These are phyloP conservation scores for Steromphala cineraria DNA, from an alignment of 2,888 invertebrate genomes.

Conservation along the genomic window DNA sequence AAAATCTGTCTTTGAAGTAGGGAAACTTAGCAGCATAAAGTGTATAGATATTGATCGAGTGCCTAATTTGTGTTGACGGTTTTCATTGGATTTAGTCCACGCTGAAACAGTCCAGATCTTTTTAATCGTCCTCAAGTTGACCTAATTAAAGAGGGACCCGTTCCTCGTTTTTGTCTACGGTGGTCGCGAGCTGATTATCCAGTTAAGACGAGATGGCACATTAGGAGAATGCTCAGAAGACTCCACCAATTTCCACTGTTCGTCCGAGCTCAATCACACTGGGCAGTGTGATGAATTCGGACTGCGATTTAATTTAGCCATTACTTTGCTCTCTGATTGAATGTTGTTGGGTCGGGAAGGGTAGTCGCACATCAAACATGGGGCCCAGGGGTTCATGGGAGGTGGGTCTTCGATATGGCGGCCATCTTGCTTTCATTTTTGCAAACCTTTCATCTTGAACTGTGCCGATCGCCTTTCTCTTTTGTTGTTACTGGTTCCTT, in stretches of 20 bases:
- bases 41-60: too few species aligned
- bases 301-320: constrained; percentile 12
- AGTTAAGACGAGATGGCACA: constrained; percentile 3
- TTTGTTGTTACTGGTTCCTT: too few species aligned
- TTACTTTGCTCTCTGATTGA: not conserved
- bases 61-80: too few species aligned
- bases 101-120: too few species aligned
- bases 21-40: too few species aligned
- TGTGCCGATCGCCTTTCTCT: too few species aligned
- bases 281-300: not conserved
- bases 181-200: not conserved
- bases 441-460: not conserved
- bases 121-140: not conserved
- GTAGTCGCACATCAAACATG: constrained; percentile 4
- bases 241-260: not conserved
- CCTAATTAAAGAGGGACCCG: not conserved
- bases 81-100: too few species aligned
- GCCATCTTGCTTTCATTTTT: constrained; percentile 1
- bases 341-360: constrained; percentile 14
- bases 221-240: not conserved
- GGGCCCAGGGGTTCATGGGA: not conserved
- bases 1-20: too few species aligned
- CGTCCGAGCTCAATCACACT: not conserved
- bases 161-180: not conserved
- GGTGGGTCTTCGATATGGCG: not conserved